These are phyloP conservation scores for Margaritifera margaritifera DNA, from an alignment of 2,888 invertebrate genomes.

Conservation along the genomic window DNA sequence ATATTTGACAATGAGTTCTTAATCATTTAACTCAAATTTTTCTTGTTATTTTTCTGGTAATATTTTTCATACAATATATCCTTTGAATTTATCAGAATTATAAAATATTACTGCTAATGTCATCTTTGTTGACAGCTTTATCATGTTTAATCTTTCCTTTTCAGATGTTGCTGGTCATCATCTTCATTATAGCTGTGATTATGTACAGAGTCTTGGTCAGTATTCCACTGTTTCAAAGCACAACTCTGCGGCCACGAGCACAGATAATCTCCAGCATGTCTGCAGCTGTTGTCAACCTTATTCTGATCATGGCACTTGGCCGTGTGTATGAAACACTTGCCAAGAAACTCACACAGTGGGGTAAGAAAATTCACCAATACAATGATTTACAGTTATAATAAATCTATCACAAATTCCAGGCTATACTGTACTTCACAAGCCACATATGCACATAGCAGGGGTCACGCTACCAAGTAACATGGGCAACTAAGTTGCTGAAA, in stretches of 20 bases:
- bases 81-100: background rate
- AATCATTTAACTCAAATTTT: background rate
- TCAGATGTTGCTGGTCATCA: slow-evolving; percentile 76
- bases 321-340: slow-evolving; percentile 77
- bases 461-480: too few relatives aligned
- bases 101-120: background rate
- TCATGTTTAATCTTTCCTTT: slow-evolving; percentile 25
- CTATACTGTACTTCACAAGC: background rate
- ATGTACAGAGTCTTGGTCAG: slow-evolving; percentile 76
- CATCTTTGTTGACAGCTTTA: background rate
- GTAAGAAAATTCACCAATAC: slow-evolving; percentile 61
- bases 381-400: background rate
- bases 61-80: background rate
- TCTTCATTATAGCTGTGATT: slow-evolving; percentile 77
- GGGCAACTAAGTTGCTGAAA: too few relatives aligned
- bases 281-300: slow-evolving; percentile 76
- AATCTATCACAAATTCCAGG: background rate
- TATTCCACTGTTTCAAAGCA: slow-evolving; percentile 76
- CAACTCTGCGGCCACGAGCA: slow-evolving; percentile 72
- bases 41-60: background rate
- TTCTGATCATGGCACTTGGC: slow-evolving; percentile 77
- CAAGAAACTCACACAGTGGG: slow-evolving; percentile 76
- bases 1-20: too few relatives aligned
- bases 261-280: slow-evolving; percentile 75
- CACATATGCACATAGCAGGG: too few relatives aligned